phyloP scores from a whole-genome alignment of 2,113 vertebrate genomes.

The Pomatorhinus ruficollis region DNA sequence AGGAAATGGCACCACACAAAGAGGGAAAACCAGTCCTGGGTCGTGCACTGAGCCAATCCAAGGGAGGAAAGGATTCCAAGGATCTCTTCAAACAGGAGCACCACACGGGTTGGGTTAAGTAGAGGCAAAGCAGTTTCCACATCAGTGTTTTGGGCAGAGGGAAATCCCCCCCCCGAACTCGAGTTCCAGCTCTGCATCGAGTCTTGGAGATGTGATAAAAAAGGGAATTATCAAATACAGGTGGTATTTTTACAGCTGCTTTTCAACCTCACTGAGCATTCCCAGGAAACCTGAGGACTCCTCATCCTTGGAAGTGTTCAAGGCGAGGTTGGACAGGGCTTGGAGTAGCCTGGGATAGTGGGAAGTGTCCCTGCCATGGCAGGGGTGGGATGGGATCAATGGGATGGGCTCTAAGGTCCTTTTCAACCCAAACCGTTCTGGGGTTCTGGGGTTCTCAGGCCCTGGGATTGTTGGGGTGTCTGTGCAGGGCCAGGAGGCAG shows the following conservation, averaged over 20 bases:
- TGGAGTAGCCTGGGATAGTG: background rate
- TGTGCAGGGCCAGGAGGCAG: background rate
- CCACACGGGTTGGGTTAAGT: accelerated
- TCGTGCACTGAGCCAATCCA: background rate
- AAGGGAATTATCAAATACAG: background rate
- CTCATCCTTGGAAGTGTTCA: accelerated
- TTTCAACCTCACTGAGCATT: background rate
- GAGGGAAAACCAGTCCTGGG: background rate
- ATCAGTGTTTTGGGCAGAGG: background rate
- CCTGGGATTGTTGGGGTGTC: background rate
- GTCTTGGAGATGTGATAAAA: background rate
- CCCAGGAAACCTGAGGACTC: background rate
- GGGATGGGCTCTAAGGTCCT: no score
- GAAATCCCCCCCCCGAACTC: background rate
- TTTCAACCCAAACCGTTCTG: background rate
- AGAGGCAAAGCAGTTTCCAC: background rate
- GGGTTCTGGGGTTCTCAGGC: background rate
- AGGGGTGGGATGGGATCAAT: background rate
- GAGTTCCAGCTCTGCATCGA: accelerated
- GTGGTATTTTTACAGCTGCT: accelerated
- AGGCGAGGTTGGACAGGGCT: background rate
- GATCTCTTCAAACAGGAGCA: background rate
- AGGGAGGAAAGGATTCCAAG: background rate
- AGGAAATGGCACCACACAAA: background rate
- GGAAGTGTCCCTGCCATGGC: background rate